Conservation (phyloP, 1,140 invertebrate species). For the Tenebrio molitor region DNA sequence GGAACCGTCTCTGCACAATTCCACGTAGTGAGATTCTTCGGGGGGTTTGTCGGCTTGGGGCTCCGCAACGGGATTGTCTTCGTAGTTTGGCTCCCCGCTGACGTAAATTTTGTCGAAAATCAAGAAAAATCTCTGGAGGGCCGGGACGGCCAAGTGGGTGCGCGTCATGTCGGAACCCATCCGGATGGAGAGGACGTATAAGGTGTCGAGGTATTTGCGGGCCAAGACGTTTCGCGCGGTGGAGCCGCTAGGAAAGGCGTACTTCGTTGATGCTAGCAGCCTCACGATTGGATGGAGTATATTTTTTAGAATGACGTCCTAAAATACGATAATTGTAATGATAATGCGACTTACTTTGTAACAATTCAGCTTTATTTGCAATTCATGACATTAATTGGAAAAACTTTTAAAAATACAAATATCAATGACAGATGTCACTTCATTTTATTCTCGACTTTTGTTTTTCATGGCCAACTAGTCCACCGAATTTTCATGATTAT, state of each 20-base stretch:
- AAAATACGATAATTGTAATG: too few relatives aligned
- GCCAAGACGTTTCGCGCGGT: slow-evolving; percentile 80
- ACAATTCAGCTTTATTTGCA: too few relatives aligned
- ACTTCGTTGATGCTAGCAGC: slow-evolving; percentile 79
- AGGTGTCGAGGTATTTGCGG: slow-evolving; percentile 84
- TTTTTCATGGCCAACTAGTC: too few relatives aligned
- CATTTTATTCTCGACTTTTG: too few relatives aligned
- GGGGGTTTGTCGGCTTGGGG: slow-evolving; percentile 23
- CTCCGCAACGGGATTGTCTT: not conserved
- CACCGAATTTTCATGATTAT: too few relatives aligned
- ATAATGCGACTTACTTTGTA: too few relatives aligned
- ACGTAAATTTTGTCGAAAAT: slow-evolving; percentile 85
- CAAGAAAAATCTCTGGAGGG: slow-evolving; percentile 85
- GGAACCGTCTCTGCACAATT: slow-evolving; percentile 71
- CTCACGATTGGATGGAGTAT: slow-evolving; percentile 84
- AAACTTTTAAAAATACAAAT: too few relatives aligned
- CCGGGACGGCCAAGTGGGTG: slow-evolving; percentile 79
- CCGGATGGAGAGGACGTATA: slow-evolving; percentile 83
- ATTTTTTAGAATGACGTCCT: slow-evolving; percentile 81
- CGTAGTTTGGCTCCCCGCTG: not conserved
- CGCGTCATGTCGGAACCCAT: slow-evolving; percentile 89
- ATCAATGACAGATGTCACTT: too few relatives aligned
- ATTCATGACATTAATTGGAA: not conserved
- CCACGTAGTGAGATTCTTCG: slow-evolving; percentile 67
- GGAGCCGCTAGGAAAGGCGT: slow-evolving; percentile 84